These are phyloP conservation scores for Drosophila sechellia DNA, from an alignment of 1,140 invertebrate species.

Conservation along the genomic window DNA sequence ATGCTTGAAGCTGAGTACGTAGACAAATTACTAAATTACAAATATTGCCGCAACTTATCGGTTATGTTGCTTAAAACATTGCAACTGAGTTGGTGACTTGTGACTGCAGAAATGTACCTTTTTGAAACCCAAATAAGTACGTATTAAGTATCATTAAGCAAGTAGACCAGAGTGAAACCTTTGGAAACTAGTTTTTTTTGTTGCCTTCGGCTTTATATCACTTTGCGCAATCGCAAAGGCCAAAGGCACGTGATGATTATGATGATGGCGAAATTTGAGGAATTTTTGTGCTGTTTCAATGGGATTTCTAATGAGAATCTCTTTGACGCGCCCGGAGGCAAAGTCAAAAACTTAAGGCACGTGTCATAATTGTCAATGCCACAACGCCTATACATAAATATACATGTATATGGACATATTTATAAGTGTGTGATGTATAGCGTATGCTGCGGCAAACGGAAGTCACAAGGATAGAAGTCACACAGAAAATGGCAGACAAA, in stretches of 20 bases:
- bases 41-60: no score
- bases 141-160: not conserved
- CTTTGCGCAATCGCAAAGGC: slow-evolving; percentile 12
- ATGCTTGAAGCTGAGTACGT: not conserved
- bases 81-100: no score
- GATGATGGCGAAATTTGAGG: slow-evolving; percentile 8
- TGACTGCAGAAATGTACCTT: no score
- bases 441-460: slow-evolving; percentile 46
- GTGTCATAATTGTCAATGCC: slow-evolving; percentile 77
- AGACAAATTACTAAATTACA: no score
- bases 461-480: slow-evolving; percentile 42
- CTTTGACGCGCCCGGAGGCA: slow-evolving; percentile 14
- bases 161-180: not conserved
- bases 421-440: slow-evolving; percentile 3
- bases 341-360: slow-evolving; percentile 53
- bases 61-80: no score
- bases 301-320: slow-evolving; percentile 36
- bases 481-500: slow-evolving; percentile 17
- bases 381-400: slow-evolving; percentile 34
- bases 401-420: not conserved
- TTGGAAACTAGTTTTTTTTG: not conserved
- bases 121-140: no score
- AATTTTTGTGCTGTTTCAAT: slow-evolving; percentile 22
- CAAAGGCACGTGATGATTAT: slow-evolving; percentile 18
- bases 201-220: slow-evolving; percentile 11